Conservation (phyloP, 1,140 invertebrate species). For the Drosophila persimilis region DNA sequence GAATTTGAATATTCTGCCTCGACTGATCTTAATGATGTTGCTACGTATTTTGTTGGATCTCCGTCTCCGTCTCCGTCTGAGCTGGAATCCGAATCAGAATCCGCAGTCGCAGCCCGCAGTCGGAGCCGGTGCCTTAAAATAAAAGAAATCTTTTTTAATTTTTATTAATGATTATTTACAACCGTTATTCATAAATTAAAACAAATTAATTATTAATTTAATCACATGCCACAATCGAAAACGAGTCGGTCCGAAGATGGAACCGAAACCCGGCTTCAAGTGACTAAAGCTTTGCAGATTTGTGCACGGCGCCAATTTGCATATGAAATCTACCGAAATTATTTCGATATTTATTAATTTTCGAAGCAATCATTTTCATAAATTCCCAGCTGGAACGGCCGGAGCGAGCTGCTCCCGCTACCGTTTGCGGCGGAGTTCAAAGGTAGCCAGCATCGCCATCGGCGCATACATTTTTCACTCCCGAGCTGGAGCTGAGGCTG, state of each 20-base stretch:
- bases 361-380: conserved; percentile 58
- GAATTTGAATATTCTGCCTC: conserved; percentile 44
- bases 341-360: conserved; percentile 81
- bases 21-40: conserved; percentile 52
- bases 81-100: background rate
- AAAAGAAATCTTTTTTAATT: conserved; percentile 81
- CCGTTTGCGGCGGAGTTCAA: conserved; percentile 76
- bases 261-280: conserved; percentile 41
- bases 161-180: conserved; percentile 83
- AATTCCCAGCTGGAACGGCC: conserved; percentile 48
- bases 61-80: conserved; percentile 13
- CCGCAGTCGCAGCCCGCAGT: too few species aligned
- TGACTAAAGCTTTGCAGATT: conserved; percentile 75
- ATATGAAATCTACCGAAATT: conserved; percentile 74
- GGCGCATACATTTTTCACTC: conserved; percentile 77
- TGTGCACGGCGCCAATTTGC: conserved; percentile 64
- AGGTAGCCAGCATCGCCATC: conserved; percentile 61
- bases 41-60: conserved; percentile 52
- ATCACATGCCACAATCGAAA: conserved; percentile 69
- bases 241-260: conserved; percentile 33
- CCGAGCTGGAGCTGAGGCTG: conserved; percentile 13
- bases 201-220: conserved; percentile 83
- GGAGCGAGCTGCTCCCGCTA: conserved; percentile 51
- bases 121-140: conserved; percentile 51
- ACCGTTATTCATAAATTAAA: conserved; percentile 82